Conservation (phyloP, 2,797 vertebrate species). For the Malurus splendens region DNA sequence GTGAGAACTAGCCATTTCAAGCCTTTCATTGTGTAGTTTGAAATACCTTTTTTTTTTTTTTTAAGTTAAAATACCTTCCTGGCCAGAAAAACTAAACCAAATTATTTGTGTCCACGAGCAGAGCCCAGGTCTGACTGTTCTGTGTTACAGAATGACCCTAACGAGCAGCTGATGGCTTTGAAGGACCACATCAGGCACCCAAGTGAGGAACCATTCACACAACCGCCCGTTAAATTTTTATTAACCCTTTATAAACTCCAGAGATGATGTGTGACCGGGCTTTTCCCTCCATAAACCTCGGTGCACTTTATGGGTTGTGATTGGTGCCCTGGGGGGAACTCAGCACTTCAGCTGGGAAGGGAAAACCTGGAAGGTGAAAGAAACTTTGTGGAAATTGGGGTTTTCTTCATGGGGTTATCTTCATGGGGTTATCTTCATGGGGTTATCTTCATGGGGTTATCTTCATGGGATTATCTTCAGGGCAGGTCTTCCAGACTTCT, state of each 20-base stretch:
- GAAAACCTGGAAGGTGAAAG: not conserved
- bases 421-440: not conserved
- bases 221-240: slow-evolving; percentile 28
- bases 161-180: not conserved
- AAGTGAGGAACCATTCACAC: not conserved
- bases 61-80: not conserved
- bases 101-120: not conserved
- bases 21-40: not conserved
- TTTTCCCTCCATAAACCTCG: not conserved
- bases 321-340: not conserved
- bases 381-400: not conserved
- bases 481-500: not conserved
- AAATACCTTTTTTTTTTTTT: not conserved
- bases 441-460: not conserved
- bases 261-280: not conserved
- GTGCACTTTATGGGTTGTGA: not conserved
- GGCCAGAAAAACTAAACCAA: not conserved
- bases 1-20: not conserved
- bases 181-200: not conserved
- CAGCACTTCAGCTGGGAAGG: not conserved
- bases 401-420: not conserved
- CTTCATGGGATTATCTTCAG: not conserved
- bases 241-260: slow-evolving; percentile 42
- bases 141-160: not conserved
- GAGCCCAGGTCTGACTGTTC: not conserved